phyloP scores from a whole-genome alignment of 2,113 vertebrate genomes.

The Callionymus lyra region DNA sequence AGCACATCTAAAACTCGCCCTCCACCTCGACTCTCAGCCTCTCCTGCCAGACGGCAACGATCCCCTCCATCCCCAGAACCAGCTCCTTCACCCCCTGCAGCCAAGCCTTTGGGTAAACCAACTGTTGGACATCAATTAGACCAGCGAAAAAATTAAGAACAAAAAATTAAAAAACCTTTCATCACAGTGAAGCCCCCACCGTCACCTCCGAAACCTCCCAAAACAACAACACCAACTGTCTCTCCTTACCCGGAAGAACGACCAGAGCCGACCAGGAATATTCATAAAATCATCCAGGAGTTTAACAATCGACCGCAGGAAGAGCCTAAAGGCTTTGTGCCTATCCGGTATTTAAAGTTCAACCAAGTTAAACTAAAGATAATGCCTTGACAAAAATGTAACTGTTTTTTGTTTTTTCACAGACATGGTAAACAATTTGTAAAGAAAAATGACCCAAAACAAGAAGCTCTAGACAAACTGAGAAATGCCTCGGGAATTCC shows the following conservation, averaged over 20 bases:
- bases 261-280: slow-evolving; percentile 75
- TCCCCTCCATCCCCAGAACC: not conserved
- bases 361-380: too few species aligned
- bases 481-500: slow-evolving; percentile 41
- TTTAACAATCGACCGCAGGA: slow-evolving; percentile 76
- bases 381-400: too few species aligned
- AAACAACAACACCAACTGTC: not conserved
- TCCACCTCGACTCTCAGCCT: slow-evolving; percentile 14
- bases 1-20: slow-evolving; percentile 41
- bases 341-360: slow-evolving; percentile 59
- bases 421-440: slow-evolving; percentile 59
- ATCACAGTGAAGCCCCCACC: slow-evolving; percentile 18
- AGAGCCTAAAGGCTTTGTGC: slow-evolving; percentile 63
- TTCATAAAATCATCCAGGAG: slow-evolving; percentile 82
- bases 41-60: slow-evolving; percentile 7
- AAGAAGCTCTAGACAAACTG: slow-evolving; percentile 85
- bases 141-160: too few species aligned
- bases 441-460: slow-evolving; percentile 81
- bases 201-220: slow-evolving; percentile 15
- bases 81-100: slow-evolving; percentile 21
- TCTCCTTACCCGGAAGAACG: slow-evolving; percentile 7
- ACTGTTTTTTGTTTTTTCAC: slow-evolving; percentile 1
- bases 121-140: not conserved
- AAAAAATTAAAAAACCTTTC: too few species aligned
- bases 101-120: slow-evolving; percentile 39